Percentiles rank a stretch among this genome's conserved stretches.
These are phyloP conservation scores for Ammodytes marinus DNA, from an alignment of 2,113 vertebrate species.

Conservation along the genomic window DNA sequence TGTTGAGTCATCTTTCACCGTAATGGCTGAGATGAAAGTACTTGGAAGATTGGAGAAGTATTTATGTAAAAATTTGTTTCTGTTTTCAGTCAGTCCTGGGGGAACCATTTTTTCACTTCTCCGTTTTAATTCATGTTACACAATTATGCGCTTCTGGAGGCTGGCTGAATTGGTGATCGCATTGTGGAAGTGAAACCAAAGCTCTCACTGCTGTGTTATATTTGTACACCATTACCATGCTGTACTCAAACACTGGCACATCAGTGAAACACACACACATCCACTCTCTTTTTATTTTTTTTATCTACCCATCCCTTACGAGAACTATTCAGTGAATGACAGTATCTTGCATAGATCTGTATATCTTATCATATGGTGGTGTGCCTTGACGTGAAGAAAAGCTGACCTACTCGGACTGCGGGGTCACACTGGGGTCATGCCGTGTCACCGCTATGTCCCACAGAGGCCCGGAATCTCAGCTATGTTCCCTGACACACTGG, in stretches of 20 bases:
- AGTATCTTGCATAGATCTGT: background rate
- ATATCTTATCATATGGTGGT: background rate
- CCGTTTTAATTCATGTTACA: slow-evolving; percentile 10
- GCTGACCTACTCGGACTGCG: slow-evolving; percentile 23
- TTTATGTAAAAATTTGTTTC: background rate
- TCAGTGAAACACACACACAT: background rate
- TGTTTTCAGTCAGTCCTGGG: slow-evolving; percentile 9
- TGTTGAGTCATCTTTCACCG: background rate
- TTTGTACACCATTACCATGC: slow-evolving; percentile 48
- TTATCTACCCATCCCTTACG: background rate
- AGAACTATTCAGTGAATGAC: background rate
- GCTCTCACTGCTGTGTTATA: slow-evolving; percentile 4
- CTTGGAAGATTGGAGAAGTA: background rate
- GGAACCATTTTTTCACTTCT: slow-evolving; percentile 30
- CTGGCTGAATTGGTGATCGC: slow-evolving; percentile 1
- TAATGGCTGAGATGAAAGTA: background rate
- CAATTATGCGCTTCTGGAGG: slow-evolving; percentile 20
- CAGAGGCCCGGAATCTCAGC: slow-evolving; percentile 52
- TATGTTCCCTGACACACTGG: slow-evolving; percentile 54
- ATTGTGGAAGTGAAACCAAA: slow-evolving; percentile 57
- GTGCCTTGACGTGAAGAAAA: background rate
- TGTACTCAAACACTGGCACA: background rate
- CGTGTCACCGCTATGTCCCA: slow-evolving; percentile 57
- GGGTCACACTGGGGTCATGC: slow-evolving; percentile 20
- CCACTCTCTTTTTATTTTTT: background rate